A percentile compares a stretch with the other conserved stretches of the same genome.
Conservation (phyloP, 2,113 vertebrate genomes). For the Craseonycteris thonglongyai region DNA sequence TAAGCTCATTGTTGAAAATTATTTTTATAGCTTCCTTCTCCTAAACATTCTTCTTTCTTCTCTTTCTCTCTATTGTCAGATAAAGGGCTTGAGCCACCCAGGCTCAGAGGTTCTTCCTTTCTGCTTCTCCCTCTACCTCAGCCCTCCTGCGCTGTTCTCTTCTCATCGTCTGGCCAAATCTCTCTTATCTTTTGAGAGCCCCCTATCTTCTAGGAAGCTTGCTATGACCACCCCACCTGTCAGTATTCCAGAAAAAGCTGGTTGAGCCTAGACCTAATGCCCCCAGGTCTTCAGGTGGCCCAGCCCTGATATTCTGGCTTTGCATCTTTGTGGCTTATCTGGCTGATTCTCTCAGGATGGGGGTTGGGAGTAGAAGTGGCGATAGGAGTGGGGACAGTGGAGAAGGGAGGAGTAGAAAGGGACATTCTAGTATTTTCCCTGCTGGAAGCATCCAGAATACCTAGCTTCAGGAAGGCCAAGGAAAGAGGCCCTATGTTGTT, state of each 20-base stretch:
- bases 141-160: not conserved
- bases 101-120: not conserved
- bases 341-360: not conserved
- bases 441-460: constrained; percentile 1
- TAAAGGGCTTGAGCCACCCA: not conserved
- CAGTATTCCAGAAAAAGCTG: not conserved
- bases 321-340: not conserved
- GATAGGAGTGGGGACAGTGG: not conserved
- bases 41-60: not conserved
- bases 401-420: not conserved
- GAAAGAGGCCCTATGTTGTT: constrained; percentile 11
- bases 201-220: not conserved
- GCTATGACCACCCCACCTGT: not conserved
- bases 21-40: not conserved
- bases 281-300: not conserved
- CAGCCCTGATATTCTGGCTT: not conserved
- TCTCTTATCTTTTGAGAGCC: not conserved
- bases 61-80: not conserved
- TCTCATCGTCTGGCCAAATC: not conserved
- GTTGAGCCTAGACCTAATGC: not conserved
- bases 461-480: constrained; percentile 18
- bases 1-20: not conserved
- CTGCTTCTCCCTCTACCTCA: not conserved
- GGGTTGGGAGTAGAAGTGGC: not conserved
- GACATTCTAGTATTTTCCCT: not conserved